Evolutionary conservation across 2,797 vertebrate genomes (phyloP).

Genomic region (Cyprinella venusta): DNA sequence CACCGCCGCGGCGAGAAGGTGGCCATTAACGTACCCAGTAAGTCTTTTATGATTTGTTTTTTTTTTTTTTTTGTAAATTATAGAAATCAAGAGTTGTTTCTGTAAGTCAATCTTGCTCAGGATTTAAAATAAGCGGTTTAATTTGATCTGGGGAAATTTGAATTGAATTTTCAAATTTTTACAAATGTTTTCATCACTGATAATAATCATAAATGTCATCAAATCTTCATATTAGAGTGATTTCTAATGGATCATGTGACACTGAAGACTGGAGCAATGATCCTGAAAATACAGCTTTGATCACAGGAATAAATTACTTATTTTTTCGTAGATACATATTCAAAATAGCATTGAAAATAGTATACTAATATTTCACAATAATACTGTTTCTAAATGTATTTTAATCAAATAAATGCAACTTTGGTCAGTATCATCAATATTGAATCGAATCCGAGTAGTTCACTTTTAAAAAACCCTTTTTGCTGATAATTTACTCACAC

Average conservation of each 20-base stretch:
- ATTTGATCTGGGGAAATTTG: not conserved
- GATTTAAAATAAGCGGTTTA: not conserved
- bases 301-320: no score
- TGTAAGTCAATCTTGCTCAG: not conserved
- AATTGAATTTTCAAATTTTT: no score
- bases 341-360: no score
- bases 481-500: no score
- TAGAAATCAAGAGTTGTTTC: not conserved
- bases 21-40: constrained; percentile 95
- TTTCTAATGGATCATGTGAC: not conserved
- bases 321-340: no score
- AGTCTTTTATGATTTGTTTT: no score
- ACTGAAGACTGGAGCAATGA: not conserved
- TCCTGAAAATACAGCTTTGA: no score
- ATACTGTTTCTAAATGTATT: not conserved
- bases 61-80: not conserved
- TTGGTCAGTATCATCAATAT: not conserved
- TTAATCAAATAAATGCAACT: not conserved
- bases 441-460: no score
- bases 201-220: not conserved
- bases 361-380: no score
- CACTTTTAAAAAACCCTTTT: no score
- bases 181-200: no score
- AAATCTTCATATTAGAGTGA: not conserved
- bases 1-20: constrained; percentile 96